Percentiles rank a stretch among this genome's conserved stretches.
phyloP scores from a whole-genome alignment of 1,140 invertebrate genomes.

The Apocrypta bakeri region DNA sequence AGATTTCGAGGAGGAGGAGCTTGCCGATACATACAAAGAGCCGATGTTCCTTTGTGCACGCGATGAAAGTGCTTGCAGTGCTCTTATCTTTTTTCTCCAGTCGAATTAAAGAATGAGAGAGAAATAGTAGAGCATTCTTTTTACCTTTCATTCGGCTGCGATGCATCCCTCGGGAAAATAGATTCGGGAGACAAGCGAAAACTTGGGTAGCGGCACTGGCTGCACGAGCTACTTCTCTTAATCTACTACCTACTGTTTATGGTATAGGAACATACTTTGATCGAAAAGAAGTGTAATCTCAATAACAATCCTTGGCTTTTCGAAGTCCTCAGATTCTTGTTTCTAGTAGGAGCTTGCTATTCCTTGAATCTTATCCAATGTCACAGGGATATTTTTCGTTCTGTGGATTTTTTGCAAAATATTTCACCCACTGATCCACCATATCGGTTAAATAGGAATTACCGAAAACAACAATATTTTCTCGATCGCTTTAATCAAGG shows the following conservation, averaged over 20 bases:
- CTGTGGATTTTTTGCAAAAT: too few relatives aligned
- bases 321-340: too few relatives aligned
- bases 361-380: too few relatives aligned
- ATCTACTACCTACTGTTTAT: neutral
- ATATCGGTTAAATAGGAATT: too few relatives aligned
- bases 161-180: conserved; percentile 1
- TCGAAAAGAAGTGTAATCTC: too few relatives aligned
- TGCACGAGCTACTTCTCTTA: neutral
- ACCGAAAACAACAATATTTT: too few relatives aligned
- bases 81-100: conserved; percentile 9
- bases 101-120: neutral
- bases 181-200: neutral
- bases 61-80: neutral
- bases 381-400: too few relatives aligned
- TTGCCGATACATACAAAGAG: neutral
- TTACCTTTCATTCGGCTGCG: neutral
- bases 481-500: too few relatives aligned
- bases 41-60: conserved; percentile 23
- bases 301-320: too few relatives aligned
- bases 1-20: neutral
- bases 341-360: too few relatives aligned
- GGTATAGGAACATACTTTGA: too few relatives aligned
- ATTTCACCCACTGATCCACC: too few relatives aligned
- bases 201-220: neutral
- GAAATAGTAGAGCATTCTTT: neutral